Evolutionary conservation across 2,113 vertebrate species (phyloP).

Genomic region (Atherinomorus stipes): DNA sequence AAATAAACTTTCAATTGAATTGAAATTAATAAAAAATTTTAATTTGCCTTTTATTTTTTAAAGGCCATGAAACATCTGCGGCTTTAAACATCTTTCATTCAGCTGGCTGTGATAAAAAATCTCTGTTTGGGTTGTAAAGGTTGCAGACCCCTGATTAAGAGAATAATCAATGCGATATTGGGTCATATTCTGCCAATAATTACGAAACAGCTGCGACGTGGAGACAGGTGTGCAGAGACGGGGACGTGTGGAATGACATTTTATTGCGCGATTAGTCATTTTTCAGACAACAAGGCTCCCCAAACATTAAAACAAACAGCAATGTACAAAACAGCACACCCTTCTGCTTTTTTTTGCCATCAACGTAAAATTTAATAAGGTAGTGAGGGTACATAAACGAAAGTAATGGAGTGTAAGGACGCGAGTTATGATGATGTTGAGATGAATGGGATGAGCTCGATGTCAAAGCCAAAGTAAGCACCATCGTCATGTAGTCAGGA

Average conservation of each 20-base stretch:
- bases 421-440: constrained; percentile 73
- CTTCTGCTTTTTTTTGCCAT: constrained; percentile 75
- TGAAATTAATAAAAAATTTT: too few relatives aligned
- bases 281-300: constrained; percentile 85
- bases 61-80: too few relatives aligned
- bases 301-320: constrained; percentile 82
- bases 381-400: constrained; percentile 84
- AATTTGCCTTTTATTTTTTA: too few relatives aligned
- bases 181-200: neutral
- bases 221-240: constrained; percentile 68
- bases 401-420: constrained; percentile 76
- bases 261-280: constrained; percentile 87
- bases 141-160: too few relatives aligned
- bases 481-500: constrained; percentile 84
- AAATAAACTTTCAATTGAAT: too few relatives aligned
- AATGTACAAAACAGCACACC: constrained; percentile 84
- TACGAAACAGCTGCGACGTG: neutral
- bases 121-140: too few relatives aligned
- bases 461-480: constrained; percentile 86
- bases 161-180: neutral
- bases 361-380: constrained; percentile 85
- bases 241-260: constrained; percentile 81
- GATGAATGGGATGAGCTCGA: constrained; percentile 78
- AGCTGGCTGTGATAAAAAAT: too few relatives aligned
- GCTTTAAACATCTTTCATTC: too few relatives aligned